Conservation (phyloP, 2,113 vertebrate genomes). For the Danionella cerebrum region DNA sequence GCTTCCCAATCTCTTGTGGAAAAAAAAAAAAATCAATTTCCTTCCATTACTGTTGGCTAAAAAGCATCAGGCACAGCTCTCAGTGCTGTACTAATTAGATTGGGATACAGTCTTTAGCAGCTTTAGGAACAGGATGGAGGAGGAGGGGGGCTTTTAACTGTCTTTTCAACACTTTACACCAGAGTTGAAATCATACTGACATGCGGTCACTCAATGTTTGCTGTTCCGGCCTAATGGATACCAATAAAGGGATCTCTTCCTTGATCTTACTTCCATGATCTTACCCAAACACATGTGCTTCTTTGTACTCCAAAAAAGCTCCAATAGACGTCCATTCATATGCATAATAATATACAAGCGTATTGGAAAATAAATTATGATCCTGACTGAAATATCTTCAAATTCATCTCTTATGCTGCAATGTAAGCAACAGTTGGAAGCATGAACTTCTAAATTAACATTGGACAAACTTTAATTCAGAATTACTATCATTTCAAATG, state of each 20-base stretch:
- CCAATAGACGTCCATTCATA: too few relatives aligned
- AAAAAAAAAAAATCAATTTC: slow-evolving; percentile 29
- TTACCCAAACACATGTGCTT: too few relatives aligned
- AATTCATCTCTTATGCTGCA: too few relatives aligned
- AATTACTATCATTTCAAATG: too few relatives aligned
- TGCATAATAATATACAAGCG: too few relatives aligned
- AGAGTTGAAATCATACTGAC: neutral
- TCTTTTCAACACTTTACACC: neutral
- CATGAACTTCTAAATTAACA: too few relatives aligned
- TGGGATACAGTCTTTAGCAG: slow-evolving; percentile 33
- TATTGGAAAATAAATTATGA: too few relatives aligned
- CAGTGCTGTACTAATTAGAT: slow-evolving; percentile 42
- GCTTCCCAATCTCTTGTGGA: neutral
- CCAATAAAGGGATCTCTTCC: neutral
- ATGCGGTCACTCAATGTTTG: neutral
- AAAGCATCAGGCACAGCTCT: slow-evolving; percentile 28
- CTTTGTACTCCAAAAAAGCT: too few relatives aligned
- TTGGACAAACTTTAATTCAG: too few relatives aligned
- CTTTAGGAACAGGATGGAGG: slow-evolving; percentile 16
- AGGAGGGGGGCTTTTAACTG: neutral
- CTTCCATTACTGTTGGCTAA: slow-evolving; percentile 38
- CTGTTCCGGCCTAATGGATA: neutral
- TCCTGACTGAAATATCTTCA: too few relatives aligned
- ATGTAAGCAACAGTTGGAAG: too few relatives aligned
- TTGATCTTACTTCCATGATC: too few relatives aligned